A percentile compares a stretch with the other conserved stretches of the same genome.
Conservation (phyloP, 2,888 invertebrate genomes). For the Keiferia lycopersicella region DNA sequence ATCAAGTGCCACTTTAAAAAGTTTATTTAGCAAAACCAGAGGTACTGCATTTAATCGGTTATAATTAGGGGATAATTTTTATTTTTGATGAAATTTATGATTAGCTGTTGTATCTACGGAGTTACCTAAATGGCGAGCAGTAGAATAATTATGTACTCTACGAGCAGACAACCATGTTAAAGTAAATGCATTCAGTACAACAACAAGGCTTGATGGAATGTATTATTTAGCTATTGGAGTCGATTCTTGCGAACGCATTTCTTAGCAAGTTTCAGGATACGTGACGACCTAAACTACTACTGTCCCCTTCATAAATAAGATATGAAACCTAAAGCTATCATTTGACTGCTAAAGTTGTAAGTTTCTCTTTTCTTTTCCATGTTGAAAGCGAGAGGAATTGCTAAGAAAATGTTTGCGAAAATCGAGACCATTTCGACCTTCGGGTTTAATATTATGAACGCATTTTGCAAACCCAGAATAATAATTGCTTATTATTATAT, state of each 20-base stretch:
- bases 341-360: too few relatives aligned
- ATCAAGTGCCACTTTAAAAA: conserved; percentile 54
- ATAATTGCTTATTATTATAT: neutral
- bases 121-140: neutral
- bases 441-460: neutral
- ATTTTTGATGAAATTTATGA: conserved; percentile 2
- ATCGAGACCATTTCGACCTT: too few relatives aligned
- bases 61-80: neutral
- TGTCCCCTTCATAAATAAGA: too few relatives aligned
- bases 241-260: too few relatives aligned
- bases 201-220: neutral
- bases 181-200: neutral
- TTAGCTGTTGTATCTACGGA: conserved; percentile 2
- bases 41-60: conserved; percentile 20
- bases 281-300: too few relatives aligned
- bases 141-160: neutral
- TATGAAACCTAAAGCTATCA: too few relatives aligned
- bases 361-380: too few relatives aligned
- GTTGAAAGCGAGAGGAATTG: too few relatives aligned
- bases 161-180: too few relatives aligned
- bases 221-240: neutral
- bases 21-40: conserved; percentile 41
- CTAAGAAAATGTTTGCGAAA: too few relatives aligned
- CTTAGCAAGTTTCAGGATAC: too few relatives aligned
- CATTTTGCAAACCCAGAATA: neutral